Percentiles rank a stretch among this genome's conserved stretches.
Conservation (phyloP, 1,140 invertebrate genomes). For the Vollenhovia emeryi region DNA sequence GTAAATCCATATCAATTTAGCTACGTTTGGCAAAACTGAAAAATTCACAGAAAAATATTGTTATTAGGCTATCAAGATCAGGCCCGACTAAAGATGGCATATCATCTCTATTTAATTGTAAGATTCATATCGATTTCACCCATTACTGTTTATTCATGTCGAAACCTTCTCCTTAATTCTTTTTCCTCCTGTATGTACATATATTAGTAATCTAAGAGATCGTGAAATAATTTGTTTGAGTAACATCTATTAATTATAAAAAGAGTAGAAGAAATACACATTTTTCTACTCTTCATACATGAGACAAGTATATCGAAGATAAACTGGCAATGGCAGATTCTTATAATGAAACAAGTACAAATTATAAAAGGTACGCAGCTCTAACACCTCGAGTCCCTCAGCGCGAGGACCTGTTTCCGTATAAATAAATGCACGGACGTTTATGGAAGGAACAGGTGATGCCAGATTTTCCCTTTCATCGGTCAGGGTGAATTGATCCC, state of each 20-base stretch:
- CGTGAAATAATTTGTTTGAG: not conserved
- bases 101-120: too few species aligned
- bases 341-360: slow-evolving; percentile 14
- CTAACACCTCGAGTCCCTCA: slow-evolving; percentile 5
- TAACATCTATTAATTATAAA: not conserved
- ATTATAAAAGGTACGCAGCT: not conserved
- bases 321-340: not conserved
- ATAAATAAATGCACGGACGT: slow-evolving; percentile 49
- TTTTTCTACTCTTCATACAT: not conserved
- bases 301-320: not conserved
- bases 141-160: too few species aligned
- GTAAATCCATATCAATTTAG: too few species aligned
- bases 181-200: not conserved
- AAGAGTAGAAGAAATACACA: not conserved
- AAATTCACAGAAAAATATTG: too few species aligned
- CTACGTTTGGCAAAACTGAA: too few species aligned
- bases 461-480: slow-evolving; percentile 62
- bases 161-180: not conserved
- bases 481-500: slow-evolving; percentile 63
- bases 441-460: slow-evolving; percentile 60
- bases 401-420: slow-evolving; percentile 35
- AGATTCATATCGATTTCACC: too few species aligned
- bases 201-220: not conserved
- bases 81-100: too few species aligned
- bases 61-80: too few species aligned